Conservation (phyloP, 2,888 invertebrate species). For the Orgyia antiqua region DNA sequence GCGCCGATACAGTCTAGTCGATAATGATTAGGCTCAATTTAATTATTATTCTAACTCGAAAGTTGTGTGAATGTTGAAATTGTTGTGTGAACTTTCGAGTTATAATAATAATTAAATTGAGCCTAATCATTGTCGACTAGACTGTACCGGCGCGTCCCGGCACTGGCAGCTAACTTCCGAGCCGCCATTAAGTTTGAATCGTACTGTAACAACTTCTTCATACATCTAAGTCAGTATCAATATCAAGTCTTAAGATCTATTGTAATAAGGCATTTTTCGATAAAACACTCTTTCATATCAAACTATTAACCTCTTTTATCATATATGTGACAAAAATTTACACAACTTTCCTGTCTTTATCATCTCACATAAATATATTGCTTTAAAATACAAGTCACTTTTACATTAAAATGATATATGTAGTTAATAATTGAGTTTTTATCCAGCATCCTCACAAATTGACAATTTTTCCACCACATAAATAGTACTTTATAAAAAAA, state of each 20-base stretch:
- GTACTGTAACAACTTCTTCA: constrained; percentile 59
- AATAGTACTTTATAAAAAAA: constrained; percentile 12
- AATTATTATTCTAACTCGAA: too few species aligned
- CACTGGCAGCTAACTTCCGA: too few species aligned
- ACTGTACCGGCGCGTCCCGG: too few species aligned
- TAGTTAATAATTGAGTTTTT: constrained; percentile 62
- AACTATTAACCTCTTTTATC: constrained; percentile 73
- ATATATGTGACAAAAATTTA: constrained; percentile 62
- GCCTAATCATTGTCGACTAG: too few species aligned
- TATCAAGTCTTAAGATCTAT: constrained; percentile 74
- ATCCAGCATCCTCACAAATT: constrained; percentile 65
- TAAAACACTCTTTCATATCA: constrained; percentile 74
- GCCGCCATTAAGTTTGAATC: constrained; percentile 36
- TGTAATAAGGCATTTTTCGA: constrained; percentile 76
- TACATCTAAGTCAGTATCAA: constrained; percentile 74
- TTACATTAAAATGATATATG: constrained; percentile 49
- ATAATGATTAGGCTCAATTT: too few species aligned
- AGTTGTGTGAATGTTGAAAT: too few species aligned
- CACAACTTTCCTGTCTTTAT: constrained; percentile 50
- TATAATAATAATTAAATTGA: too few species aligned
- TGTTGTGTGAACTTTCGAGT: too few species aligned
- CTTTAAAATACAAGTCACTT: constrained; percentile 49
- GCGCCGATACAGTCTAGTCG: too few species aligned
- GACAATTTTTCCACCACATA: constrained; percentile 42
- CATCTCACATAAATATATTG: constrained; percentile 60